phyloP scores from a whole-genome alignment of 2,888 invertebrate species.

The Hydropsyche betteni region DNA sequence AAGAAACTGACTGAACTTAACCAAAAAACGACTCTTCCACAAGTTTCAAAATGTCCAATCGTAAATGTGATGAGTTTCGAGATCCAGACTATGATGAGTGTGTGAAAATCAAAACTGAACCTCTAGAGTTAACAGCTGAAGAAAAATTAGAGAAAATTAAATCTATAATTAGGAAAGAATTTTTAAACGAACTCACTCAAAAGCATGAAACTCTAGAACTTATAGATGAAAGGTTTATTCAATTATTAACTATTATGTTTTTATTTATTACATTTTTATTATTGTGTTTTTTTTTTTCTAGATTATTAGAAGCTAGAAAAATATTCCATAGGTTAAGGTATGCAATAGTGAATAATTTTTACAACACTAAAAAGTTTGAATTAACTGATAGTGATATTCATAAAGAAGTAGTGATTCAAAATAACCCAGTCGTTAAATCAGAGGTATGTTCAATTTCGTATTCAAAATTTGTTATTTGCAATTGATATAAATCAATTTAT shows the following conservation, averaged over 20 bases:
- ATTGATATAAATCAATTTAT: not conserved
- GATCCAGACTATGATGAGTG: not conserved
- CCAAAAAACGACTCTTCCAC: too few species aligned
- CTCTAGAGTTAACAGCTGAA: not conserved
- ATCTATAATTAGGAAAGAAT: slow-evolving; percentile 75
- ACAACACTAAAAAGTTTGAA: slow-evolving; percentile 59
- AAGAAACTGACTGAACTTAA: too few species aligned
- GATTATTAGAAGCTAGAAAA: slow-evolving; percentile 59
- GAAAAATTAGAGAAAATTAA: slow-evolving; percentile 17
- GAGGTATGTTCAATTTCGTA: slow-evolving; percentile 55
- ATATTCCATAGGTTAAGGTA: slow-evolving; percentile 61
- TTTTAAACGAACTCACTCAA: slow-evolving; percentile 72
- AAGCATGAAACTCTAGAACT: slow-evolving; percentile 77
- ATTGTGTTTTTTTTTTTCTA: slow-evolving; percentile 52
- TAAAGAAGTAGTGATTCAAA: slow-evolving; percentile 59
- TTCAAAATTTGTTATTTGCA: not conserved
- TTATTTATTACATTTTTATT: not conserved
- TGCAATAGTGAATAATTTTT: slow-evolving; percentile 59
- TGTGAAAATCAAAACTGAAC: not conserved
- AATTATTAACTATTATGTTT: not conserved
- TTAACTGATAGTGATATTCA: slow-evolving; percentile 54
- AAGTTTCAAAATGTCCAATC: not conserved
- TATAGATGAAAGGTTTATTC: slow-evolving; percentile 69
- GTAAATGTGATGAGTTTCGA: not conserved
- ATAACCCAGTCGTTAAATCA: slow-evolving; percentile 58